A percentile compares a stretch with the other conserved stretches of the same genome.
Conservation (phyloP, 1,140 invertebrate species). For the Drosophila tani region DNA sequence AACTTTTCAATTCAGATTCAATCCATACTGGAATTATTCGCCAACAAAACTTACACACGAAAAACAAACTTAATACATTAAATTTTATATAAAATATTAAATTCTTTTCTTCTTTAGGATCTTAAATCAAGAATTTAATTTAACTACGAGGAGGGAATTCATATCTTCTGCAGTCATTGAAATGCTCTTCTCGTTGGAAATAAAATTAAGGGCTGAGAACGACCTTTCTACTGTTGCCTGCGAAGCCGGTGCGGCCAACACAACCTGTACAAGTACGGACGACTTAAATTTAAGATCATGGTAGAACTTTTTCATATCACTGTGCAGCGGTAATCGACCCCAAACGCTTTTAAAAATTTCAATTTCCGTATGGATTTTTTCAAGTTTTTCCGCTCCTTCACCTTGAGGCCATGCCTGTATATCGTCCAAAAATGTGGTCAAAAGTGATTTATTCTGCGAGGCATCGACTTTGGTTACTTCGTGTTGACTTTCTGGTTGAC, state of each 20-base stretch:
- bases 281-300: constrained; percentile 18
- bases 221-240: neutral
- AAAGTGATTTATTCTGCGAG: neutral
- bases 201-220: constrained; percentile 28
- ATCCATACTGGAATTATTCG: too few relatives aligned
- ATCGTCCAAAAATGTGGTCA: neutral
- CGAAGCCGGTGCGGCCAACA: constrained; percentile 33
- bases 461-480: too few relatives aligned
- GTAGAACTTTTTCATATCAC: constrained; percentile 32
- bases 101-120: neutral
- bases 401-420: neutral
- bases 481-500: too few relatives aligned
- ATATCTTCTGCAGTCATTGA: constrained; percentile 7
- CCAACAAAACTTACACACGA: neutral
- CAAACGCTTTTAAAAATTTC: constrained; percentile 20
- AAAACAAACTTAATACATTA: neutral
- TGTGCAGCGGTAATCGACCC: constrained; percentile 32
- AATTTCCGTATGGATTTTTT: constrained; percentile 23
- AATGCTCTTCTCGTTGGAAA: neutral
- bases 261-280: constrained; percentile 24
- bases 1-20: too few relatives aligned
- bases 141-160: constrained; percentile 16
- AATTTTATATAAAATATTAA: neutral
- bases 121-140: constrained; percentile 11
- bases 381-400: constrained; percentile 2